A percentile compares a stretch with the other conserved stretches of the same genome.
Evolutionary conservation across 2,888 invertebrate species (phyloP).

Genomic region (Lingula anatina): DNA sequence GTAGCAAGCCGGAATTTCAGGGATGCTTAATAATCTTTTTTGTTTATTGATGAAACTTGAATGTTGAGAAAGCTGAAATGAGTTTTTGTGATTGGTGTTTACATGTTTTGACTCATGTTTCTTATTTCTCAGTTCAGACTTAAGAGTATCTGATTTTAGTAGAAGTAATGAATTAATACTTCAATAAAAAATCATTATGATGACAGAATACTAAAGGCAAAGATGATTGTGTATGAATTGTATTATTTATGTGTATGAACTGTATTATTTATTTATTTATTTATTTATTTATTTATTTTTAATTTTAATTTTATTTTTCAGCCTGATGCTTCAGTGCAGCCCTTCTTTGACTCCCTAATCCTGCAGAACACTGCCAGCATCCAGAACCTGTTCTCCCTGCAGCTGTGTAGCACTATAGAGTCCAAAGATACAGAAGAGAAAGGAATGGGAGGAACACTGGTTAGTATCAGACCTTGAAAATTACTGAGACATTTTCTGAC

Average conservation of each 20-base stretch:
- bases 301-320: constrained; percentile 17
- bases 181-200: too few species aligned
- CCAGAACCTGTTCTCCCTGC: constrained; percentile 58
- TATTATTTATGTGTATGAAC: too few species aligned
- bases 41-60: too few species aligned
- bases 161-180: too few species aligned
- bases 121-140: too few species aligned
- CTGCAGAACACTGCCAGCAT: constrained; percentile 29
- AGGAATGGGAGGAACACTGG: constrained; percentile 36
- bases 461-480: constrained; percentile 13
- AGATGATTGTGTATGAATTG: too few species aligned
- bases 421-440: constrained; percentile 12
- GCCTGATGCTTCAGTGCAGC: constrained; percentile 49
- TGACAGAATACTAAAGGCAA: too few species aligned
- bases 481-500: too few species aligned
- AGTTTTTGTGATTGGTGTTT: too few species aligned
- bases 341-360: constrained; percentile 53
- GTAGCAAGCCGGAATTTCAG: not conserved
- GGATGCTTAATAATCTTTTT: too few species aligned
- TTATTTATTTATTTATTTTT: not conserved
- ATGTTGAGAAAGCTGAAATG: too few species aligned
- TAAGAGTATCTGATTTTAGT: too few species aligned
- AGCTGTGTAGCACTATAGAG: constrained; percentile 57
- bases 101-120: not conserved
- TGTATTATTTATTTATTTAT: constrained; percentile 3